These are phyloP conservation scores for Zapornia atra DNA, from an alignment of 2,113 vertebrate genomes.

Conservation along the genomic window DNA sequence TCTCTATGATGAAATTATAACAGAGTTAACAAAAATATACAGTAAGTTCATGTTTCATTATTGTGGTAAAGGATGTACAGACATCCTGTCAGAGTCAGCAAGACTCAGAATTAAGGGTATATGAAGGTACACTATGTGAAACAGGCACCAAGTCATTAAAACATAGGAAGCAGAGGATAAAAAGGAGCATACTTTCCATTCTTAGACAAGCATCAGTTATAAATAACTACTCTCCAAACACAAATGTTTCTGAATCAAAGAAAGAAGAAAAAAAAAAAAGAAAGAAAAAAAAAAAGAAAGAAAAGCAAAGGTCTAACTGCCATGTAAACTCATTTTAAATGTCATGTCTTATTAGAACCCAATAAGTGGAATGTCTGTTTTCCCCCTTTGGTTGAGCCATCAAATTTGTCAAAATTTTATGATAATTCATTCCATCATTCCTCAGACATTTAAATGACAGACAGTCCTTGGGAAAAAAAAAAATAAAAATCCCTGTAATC, in stretches of 20 bases:
- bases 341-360: slow-evolving; percentile 88
- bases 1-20: neutral
- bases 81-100: neutral
- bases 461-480: slow-evolving; percentile 67
- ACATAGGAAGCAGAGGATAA: neutral
- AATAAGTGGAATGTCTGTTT: slow-evolving; percentile 82
- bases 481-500: slow-evolving; percentile 79
- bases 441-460: slow-evolving; percentile 92
- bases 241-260: slow-evolving; percentile 76
- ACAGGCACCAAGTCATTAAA: slow-evolving; percentile 6
- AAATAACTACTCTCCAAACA: slow-evolving; percentile 20
- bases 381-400: slow-evolving; percentile 78
- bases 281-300: neutral
- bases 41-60: neutral
- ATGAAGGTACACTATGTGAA: neutral
- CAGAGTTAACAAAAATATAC: neutral
- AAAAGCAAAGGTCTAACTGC: slow-evolving; percentile 82
- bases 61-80: neutral
- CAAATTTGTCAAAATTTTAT: slow-evolving; percentile 95
- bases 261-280: neutral
- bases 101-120: neutral
- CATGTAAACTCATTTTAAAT: slow-evolving; percentile 91
- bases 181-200: slow-evolving; percentile 30
- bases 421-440: slow-evolving; percentile 93
- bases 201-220: neutral